Conservation (phyloP, 2,888 invertebrate genomes). For the Scaptomyza flava region DNA sequence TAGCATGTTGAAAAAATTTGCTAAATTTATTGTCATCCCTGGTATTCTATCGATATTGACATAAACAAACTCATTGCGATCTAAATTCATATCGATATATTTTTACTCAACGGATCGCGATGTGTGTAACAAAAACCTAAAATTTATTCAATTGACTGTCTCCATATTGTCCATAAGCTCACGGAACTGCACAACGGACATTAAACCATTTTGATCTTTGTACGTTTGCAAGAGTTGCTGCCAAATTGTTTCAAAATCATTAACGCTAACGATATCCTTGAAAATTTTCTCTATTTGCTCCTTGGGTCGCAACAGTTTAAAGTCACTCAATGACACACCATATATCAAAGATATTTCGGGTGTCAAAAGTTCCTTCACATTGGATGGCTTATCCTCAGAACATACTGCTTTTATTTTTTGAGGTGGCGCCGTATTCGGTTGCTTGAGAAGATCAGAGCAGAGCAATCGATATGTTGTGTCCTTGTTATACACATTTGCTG, state of each 20-base stretch:
- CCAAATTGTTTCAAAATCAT: conserved; percentile 51
- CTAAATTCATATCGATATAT: not conserved
- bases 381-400: conserved; percentile 40
- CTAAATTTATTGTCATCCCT: not conserved
- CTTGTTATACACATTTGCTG: conserved; percentile 54
- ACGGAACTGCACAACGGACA: conserved; percentile 57
- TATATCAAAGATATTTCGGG: conserved; percentile 62
- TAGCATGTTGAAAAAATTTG: conserved; percentile 8
- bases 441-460: conserved; percentile 65
- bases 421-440: conserved; percentile 15
- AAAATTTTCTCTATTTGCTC: conserved; percentile 70
- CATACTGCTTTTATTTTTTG: not conserved
- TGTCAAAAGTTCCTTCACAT: conserved; percentile 65
- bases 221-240: conserved; percentile 26
- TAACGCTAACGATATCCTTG: conserved; percentile 31
- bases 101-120: not conserved
- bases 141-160: conserved; percentile 23
- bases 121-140: conserved; percentile 13
- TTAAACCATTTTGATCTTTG: conserved; percentile 30
- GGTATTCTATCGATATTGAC: not conserved
- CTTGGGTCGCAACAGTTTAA: conserved; percentile 60
- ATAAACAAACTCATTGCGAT: not conserved
- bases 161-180: conserved; percentile 40
- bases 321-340: conserved; percentile 73
- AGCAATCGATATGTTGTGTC: conserved; percentile 77